Evolutionary conservation across 2,113 vertebrate genomes (phyloP).

Genomic region (Dromaius novaehollandiae): DNA sequence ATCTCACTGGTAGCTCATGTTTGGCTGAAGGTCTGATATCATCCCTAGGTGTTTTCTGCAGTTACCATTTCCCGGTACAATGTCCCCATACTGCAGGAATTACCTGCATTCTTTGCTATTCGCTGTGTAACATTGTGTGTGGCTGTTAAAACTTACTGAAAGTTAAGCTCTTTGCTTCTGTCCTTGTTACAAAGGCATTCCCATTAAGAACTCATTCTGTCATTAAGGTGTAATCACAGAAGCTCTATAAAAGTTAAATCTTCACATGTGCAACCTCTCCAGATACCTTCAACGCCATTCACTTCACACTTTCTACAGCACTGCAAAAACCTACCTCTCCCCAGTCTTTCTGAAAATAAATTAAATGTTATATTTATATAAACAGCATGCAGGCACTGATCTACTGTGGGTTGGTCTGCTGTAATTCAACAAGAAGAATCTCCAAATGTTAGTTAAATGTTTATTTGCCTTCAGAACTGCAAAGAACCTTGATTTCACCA

Average conservation of each 20-base stretch:
- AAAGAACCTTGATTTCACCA: neutral
- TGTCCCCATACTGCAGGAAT: neutral
- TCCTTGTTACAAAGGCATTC: too few species aligned
- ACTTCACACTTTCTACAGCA: neutral
- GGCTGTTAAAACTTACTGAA: neutral
- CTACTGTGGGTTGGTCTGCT: neutral
- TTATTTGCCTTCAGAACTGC: neutral
- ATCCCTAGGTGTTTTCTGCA: neutral
- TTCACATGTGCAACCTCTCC: neutral
- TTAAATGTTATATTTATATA: neutral
- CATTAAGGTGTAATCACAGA: neutral
- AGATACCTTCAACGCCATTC: neutral
- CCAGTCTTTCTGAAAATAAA: neutral
- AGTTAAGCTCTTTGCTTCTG: neutral
- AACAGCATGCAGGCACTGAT: neutral
- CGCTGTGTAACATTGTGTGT: rapidly evolving
- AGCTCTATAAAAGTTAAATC: neutral
- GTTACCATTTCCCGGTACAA: neutral
- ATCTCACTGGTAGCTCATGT: neutral
- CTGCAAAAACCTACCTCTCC: neutral
- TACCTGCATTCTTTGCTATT: neutral
- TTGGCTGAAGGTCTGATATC: neutral
- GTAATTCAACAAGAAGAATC: neutral
- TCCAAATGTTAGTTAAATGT: neutral
- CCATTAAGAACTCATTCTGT: neutral